A percentile compares a stretch with the other conserved stretches of the same genome.
Conservation (phyloP, 2,888 invertebrate species). For the Drosophila melanosoma region DNA sequence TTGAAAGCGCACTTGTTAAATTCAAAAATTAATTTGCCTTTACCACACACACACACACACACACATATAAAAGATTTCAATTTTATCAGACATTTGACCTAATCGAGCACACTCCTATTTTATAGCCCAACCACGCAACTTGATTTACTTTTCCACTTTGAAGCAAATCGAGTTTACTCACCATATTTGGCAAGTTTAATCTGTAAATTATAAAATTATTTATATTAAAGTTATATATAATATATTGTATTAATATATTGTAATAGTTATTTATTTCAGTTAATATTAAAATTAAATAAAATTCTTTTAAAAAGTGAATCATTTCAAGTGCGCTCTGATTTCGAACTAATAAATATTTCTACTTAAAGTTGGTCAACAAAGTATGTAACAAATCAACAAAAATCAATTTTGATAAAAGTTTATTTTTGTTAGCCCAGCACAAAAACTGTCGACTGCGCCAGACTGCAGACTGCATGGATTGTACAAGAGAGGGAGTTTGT, state of each 20-base stretch:
- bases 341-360: neutral
- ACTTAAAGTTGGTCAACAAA: neutral
- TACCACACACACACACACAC: conserved; percentile 4
- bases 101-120: conserved; percentile 41
- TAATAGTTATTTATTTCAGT: neutral
- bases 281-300: neutral
- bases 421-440: neutral
- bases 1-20: conserved; percentile 56
- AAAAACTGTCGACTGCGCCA: conserved; percentile 5
- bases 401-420: conserved; percentile 64
- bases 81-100: conserved; percentile 59
- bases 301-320: neutral
- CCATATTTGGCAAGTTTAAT: neutral
- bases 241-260: neutral
- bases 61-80: conserved; percentile 39
- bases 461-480: neutral
- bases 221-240: too few relatives aligned
- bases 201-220: neutral
- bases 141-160: neutral
- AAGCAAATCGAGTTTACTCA: neutral
- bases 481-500: conserved; percentile 1
- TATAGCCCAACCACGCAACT: neutral
- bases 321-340: neutral
- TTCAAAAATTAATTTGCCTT: conserved; percentile 55
- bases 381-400: conserved; percentile 8